Evolutionary conservation across 2,113 vertebrate genomes (phyloP), one percentile per base, ranked within the genome.

Genomic region (Macaca mulatta): DNA sequence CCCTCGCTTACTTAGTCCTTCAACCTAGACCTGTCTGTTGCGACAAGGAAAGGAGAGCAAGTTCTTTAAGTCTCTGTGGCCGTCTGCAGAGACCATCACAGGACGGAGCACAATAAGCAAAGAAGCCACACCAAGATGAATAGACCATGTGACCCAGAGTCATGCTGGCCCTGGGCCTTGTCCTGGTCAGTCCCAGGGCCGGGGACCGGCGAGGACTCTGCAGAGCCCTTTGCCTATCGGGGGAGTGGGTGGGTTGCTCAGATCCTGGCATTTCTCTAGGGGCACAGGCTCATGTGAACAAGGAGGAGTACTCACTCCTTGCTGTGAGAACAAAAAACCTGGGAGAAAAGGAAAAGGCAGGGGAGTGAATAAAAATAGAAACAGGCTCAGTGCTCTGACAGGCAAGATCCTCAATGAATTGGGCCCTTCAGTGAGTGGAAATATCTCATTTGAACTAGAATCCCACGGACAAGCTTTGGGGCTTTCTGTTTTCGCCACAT

Each of bases 321-420:
- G 52, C 85, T 77, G 13, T 2, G 43, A 22, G 89, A 77, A 94
- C 79, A 88, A 88, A 94, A 93, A 87, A 75, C 74, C 40, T 38
- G 57, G 43, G 78, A 88, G 77, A 64, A 91, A 80, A 89, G 75
- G 40, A 50, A 84, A 80, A 45, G 78, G 52, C 45, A 11, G 38
- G 45, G 38, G 43, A 48, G 38, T 20, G 87, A 88, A 70, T 77
- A 83, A 90, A 96, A 96, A 88, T 78, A 97, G 93, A 64, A 78
- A 17, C 50, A 18, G 78, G 57, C 69, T 90, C 48, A 12, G 14
- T 1, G 77, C 38, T 74, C 64, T 85, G 52, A 72, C 57, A 50
- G 35, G 80, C n/a, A 9, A 90, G 78, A 35, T 48, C 43, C 87
- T 95, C 77, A 90, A 45, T 86, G 96, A 89, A 45, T 52, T 78